Evolutionary conservation across 1,140 invertebrate species (phyloP), one percentile per base, ranked within the genome.

Genomic region (Globodera rostochiensis): DNA sequence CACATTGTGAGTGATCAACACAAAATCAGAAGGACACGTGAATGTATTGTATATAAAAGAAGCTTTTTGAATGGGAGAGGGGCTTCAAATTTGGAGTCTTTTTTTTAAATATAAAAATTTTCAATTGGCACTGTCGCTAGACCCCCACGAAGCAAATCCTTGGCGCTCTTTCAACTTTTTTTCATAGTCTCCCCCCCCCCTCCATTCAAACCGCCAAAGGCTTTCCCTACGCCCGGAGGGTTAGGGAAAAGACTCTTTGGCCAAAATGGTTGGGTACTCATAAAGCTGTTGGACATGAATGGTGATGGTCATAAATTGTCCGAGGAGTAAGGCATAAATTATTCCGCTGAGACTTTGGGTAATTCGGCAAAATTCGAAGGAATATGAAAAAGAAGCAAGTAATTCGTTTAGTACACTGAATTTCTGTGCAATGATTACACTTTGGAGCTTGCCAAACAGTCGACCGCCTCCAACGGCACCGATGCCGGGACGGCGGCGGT

Each of bases 1-100:
- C 78, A 86, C 49, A 76, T 86, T 76, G 85, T 86, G n/a, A 49
- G 74, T 79, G n/a, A 71, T 84, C 47, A 67, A 53, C 45, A 76
- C 21, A 15, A 67, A 73, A 77, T 36, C 36, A 36, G 36, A 36
- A 36, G 36, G 36, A 36, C 36, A 3, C 1, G 36, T 36, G 36
- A 36, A 36, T 36, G 36, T 36, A 36, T 36, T 36, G 36, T 36
- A 36, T 36, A 36, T 36, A 36, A 36, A 36, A 36, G 36, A 36
- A 36, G 36, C 2, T 36, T 36, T 36, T 36, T 1, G 36, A 36
- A 36, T 36, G 36, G 36, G 36, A 36, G 36, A 1, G 36, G 36
- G 36, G 36, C 36, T 36, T 36, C 3, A 36, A 36, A 36, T 36
- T 36, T 3, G 3, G 3, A 36, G 36, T 36, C 36, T 36, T 36